Evolutionary conservation across 2,113 vertebrate genomes (phyloP).

Genomic region (Brachirus orientalis): DNA sequence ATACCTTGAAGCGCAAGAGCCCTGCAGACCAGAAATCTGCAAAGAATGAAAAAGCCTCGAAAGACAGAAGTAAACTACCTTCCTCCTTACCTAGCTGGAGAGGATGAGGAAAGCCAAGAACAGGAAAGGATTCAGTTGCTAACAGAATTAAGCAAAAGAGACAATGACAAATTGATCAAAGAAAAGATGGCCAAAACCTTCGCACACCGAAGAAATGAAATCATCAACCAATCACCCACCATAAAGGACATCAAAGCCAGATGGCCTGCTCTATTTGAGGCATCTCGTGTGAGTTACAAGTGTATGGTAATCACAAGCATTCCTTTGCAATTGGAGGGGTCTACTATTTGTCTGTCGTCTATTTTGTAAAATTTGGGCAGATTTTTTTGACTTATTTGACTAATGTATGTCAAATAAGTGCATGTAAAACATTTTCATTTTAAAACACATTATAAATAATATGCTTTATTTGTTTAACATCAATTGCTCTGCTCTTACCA

Average conservation of each 20-base stretch:
- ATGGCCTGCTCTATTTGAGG: slow-evolving; percentile 25
- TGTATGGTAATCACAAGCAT: background rate
- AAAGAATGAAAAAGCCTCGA: slow-evolving; percentile 4
- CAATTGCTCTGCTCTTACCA: too few relatives aligned
- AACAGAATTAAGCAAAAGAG: background rate
- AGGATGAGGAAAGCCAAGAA: slow-evolving; percentile 16
- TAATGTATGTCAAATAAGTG: too few relatives aligned
- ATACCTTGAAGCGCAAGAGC: slow-evolving; percentile 32
- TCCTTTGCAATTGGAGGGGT: too few relatives aligned
- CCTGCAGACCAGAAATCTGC: background rate
- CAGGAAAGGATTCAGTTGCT: slow-evolving; percentile 16
- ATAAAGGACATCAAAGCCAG: slow-evolving; percentile 23
- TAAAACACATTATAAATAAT: too few relatives aligned
- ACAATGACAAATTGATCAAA: slow-evolving; percentile 3
- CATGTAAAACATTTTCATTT: too few relatives aligned
- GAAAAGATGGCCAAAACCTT: slow-evolving; percentile 10
- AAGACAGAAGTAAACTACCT: slow-evolving; percentile 6
- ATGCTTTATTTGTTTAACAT: too few relatives aligned
- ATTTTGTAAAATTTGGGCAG: too few relatives aligned
- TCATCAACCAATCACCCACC: background rate
- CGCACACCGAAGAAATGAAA: slow-evolving; percentile 3
- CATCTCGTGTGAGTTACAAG: slow-evolving; percentile 4
- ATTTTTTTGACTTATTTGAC: too few relatives aligned
- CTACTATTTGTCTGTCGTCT: too few relatives aligned
- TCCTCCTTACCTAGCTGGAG: slow-evolving; percentile 19